Base-by-base conservation (phyloP, 2,797 vertebrate genomes). In the Pogoniulus pusillus region DNA sequence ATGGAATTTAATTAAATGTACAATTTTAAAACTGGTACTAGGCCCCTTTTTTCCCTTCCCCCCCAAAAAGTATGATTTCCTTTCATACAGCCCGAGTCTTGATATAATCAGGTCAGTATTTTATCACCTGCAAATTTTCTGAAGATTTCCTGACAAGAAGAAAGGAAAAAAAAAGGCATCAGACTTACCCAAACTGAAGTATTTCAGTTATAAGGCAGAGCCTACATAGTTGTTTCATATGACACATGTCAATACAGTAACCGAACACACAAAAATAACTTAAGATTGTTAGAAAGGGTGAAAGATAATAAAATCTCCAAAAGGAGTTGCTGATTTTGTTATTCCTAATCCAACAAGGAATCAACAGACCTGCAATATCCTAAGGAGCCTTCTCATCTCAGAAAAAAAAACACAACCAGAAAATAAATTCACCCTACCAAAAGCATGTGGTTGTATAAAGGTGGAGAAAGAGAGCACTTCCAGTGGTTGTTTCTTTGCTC, bases 171-270 rank as follows among this genome's bases (percentile, higher is more conserved):
- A 26, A 34, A 60, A 65, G 71, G 15, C 9, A 4, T 37, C 47
- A 59, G 80, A 72, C 55, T 35, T 57, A 54, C 2, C 22, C 26
- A 39, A 27, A 2, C 9, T 34, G 24, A 73, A 69, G 53, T 16
- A 55, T 12, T 72, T 32, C 64, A 63, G 22, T 24, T 47, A n/a
- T 12, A 39, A 16, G 7, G n/a, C 23, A 81, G 37, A 92, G 23
- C 17, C 62, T 32, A 35, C 10, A 6, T 0, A n/a, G 23, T 1
- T 13, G 1, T 66, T 63, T 63, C 34, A 27, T 15, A 35, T 0
- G 8, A 35, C 91, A 78, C 1, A 1, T 16, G 17, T 37, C 55
- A 78, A 18, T 63, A 47, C 1, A 68, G 45, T 24, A 20, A 62
- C 37, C 57, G 19, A 87, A 71, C 20, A 77, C 32, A n/a, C 6